phyloP scores from a whole-genome alignment of 2,888 invertebrate species.

The Coleophora deauratella region DNA sequence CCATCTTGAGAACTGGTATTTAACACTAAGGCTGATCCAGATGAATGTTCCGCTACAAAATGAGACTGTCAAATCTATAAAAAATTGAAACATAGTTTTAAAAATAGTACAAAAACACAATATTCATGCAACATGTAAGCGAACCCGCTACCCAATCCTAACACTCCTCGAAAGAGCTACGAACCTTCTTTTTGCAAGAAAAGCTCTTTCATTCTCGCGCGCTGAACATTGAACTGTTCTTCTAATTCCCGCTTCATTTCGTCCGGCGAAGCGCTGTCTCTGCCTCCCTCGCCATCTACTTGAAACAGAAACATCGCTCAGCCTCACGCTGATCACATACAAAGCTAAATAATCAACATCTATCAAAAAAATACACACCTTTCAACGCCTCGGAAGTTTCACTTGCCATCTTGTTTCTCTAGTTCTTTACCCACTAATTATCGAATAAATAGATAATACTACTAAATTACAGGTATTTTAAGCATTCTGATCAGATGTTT shows the following conservation, averaged over 20 bases:
- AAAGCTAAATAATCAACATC: slow-evolving; percentile 23
- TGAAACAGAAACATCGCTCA: slow-evolving; percentile 64
- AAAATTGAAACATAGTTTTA: too few species aligned
- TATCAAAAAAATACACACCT: slow-evolving; percentile 55
- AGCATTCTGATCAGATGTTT: slow-evolving; percentile 11
- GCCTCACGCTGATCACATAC: slow-evolving; percentile 39
- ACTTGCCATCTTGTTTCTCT: slow-evolving; percentile 37
- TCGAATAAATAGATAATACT: background rate
- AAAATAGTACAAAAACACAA: too few species aligned
- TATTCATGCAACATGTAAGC: too few species aligned
- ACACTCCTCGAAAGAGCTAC: slow-evolving; percentile 26
- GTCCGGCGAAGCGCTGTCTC: slow-evolving; percentile 35
- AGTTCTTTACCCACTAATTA: slow-evolving; percentile 1
- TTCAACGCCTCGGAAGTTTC: slow-evolving; percentile 39
- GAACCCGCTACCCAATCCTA: slow-evolving; percentile 13
- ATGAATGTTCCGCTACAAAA: too few species aligned
- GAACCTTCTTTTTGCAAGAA: slow-evolving; percentile 95
- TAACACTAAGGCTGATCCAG: too few species aligned
- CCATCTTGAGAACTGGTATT: too few species aligned
- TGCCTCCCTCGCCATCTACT: slow-evolving; percentile 46
- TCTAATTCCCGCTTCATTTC: slow-evolving; percentile 74
- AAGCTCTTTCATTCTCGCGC: slow-evolving; percentile 94
- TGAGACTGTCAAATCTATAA: too few species aligned
- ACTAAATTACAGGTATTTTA: slow-evolving; percentile 3
- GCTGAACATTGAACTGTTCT: slow-evolving; percentile 90